Base-by-base conservation (phyloP, 2,113 vertebrate species). In the Crotalus helleri region DNA sequence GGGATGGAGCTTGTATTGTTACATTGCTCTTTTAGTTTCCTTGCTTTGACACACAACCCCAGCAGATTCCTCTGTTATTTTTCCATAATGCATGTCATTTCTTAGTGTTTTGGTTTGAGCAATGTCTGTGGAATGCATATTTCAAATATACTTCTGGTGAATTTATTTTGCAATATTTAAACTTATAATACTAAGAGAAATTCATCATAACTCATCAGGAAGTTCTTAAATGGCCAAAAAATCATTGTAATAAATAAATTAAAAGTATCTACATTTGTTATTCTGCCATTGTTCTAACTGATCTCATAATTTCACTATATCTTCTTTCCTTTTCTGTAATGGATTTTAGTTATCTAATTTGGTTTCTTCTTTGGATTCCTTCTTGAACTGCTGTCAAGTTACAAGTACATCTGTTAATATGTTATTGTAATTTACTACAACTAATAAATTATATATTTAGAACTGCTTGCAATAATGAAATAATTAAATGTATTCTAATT, bases 401-500 rank as follows among this genome's bases (percentile, higher is more conserved):
- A 17, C 69, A 39, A 81, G 33, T 81, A 81, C 55, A 88, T 88
- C 9, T 33, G 5, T 89, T 89, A 21, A 89, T 19, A 89, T 44
- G n/a, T 24, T 57, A 59, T 23, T 89, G 24, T n/a, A 11, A 91
- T 94, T 95, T 95, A 24, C 21, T 89, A 12, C 26, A 89, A 44
- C 7, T 55, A n/a, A 15, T 92, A 59, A 55, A 46, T 11, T 55
- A 69, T n/a, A 91, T 94, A 39, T 94, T 39, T 87, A 93, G 86
- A 26, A 57, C 17, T 64, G 93, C 95, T n/a, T 92, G 91, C 11
- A 74, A 26, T 94, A 90, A 89, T 21, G 51, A 54, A 91, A 93
- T 95, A 39, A 94, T 93, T 96, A 93, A 95, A 88, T 94, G 2
- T 94, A 29, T 96, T 96, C 69, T 95, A 57, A 97, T 97, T 94